Conservation (phyloP, 2,797 vertebrate genomes). For the Sebastes minor region DNA sequence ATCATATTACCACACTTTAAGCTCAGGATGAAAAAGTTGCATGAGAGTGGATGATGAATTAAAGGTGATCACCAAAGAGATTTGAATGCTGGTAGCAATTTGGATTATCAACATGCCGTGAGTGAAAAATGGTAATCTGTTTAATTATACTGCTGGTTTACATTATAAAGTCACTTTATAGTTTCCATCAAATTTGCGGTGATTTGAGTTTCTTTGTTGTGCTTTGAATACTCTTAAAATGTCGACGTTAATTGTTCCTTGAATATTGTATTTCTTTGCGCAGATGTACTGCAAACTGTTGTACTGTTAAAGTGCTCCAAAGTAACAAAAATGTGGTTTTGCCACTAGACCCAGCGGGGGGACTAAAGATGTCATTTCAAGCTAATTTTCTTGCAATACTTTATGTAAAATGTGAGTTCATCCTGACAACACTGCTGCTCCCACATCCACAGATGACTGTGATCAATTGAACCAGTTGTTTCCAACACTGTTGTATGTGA, state of each 20-base stretch:
- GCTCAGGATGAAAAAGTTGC: neutral
- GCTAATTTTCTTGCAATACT: neutral
- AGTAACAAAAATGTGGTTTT: neutral
- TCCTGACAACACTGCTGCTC: neutral
- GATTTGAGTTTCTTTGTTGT: neutral
- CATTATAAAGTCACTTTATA: neutral
- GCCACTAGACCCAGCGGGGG: fast-evolving
- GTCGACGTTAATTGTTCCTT: neutral
- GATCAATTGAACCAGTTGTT: neutral
- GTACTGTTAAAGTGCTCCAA: fast-evolving
- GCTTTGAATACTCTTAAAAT: neutral
- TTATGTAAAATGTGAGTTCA: neutral
- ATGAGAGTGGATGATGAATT: neutral
- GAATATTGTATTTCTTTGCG: neutral
- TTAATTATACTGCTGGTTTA: neutral
- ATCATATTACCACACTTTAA: conserved; percentile 26
- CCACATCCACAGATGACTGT: neutral
- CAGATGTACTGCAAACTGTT: neutral
- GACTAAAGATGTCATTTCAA: neutral
- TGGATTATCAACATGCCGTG: neutral
- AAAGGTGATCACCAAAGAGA: neutral
- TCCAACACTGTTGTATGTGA: neutral
- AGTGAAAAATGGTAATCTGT: neutral
- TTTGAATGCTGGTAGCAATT: neutral
- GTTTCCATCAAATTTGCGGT: neutral